phyloP scores from a whole-genome alignment of 2,888 invertebrate species.

The Ochropacha duplaris region DNA sequence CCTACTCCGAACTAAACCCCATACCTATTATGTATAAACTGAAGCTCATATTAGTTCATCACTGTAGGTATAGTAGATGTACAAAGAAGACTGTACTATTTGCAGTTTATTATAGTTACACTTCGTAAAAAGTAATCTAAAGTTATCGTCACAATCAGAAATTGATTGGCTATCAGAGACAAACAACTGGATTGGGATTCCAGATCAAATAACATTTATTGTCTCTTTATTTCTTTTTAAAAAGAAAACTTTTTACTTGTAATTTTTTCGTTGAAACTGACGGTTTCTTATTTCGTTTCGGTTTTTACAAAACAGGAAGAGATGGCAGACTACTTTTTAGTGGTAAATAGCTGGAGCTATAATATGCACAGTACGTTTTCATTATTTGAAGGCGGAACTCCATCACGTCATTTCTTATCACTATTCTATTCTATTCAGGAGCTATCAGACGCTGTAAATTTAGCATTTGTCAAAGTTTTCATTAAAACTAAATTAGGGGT shows the following conservation, averaged over 20 bases:
- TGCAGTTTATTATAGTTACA: background rate
- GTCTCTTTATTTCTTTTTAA: background rate
- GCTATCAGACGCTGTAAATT: constrained; percentile 2
- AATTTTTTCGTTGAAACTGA: background rate
- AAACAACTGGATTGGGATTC: background rate
- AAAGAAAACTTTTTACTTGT: background rate
- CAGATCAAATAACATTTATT: background rate
- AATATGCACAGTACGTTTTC: background rate
- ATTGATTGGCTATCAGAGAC: constrained; percentile 1
- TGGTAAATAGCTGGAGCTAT: background rate
- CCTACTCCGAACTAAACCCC: background rate
- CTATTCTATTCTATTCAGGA: background rate
- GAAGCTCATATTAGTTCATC: background rate
- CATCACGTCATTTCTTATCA: background rate
- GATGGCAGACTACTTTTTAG: no score
- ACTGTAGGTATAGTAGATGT: background rate
- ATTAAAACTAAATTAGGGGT: constrained; percentile 30
- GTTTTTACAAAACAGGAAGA: background rate
- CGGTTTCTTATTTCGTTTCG: background rate
- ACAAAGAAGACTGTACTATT: background rate
- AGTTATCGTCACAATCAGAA: background rate
- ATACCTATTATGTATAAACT: no score
- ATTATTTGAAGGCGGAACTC: background rate
- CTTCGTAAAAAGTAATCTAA: constrained; percentile 3
- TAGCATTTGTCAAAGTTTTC: constrained; percentile 26